Percentiles rank a stretch among this genome's conserved stretches.
Evolutionary conservation across 1,140 invertebrate species (phyloP).

Genomic region (Dinoponera quadriceps): DNA sequence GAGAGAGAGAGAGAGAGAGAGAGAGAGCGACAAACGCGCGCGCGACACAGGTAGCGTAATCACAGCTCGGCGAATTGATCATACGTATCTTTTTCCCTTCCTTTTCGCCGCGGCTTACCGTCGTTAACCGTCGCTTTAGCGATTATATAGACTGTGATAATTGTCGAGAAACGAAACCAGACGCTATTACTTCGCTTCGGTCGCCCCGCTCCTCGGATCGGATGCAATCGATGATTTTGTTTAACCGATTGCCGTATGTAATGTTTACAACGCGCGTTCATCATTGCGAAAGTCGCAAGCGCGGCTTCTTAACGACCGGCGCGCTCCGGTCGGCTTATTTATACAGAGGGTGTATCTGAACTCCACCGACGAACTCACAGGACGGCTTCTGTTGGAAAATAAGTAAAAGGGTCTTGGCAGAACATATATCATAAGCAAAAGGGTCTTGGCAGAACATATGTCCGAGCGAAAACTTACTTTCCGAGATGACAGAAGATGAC

Average conservation of each 20-base stretch:
- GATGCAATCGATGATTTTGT: not conserved
- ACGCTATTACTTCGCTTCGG: not conserved
- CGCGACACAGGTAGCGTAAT: slow-evolving; percentile 12
- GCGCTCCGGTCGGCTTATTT: too few species aligned
- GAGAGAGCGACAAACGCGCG: not conserved
- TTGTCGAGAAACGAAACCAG: not conserved
- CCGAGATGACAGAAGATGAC: too few species aligned
- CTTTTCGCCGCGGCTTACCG: not conserved
- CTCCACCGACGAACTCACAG: too few species aligned
- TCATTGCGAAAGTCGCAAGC: not conserved
- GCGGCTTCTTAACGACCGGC: not conserved
- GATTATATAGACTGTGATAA: slow-evolving; percentile 22
- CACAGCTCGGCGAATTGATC: not conserved
- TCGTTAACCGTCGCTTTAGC: not conserved
- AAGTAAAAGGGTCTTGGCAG: too few species aligned
- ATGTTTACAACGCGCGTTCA: not conserved
- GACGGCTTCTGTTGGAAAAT: too few species aligned
- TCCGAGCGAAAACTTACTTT: too few species aligned
- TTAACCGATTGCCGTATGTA: not conserved
- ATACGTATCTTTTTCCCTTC: not conserved
- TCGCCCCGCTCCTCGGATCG: not conserved
- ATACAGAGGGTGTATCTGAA: too few species aligned
- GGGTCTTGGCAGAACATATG: too few species aligned
- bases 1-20: not conserved
- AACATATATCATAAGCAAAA: too few species aligned